Base-by-base conservation (phyloP, 2,113 vertebrate species). In the Alces alces region DNA sequence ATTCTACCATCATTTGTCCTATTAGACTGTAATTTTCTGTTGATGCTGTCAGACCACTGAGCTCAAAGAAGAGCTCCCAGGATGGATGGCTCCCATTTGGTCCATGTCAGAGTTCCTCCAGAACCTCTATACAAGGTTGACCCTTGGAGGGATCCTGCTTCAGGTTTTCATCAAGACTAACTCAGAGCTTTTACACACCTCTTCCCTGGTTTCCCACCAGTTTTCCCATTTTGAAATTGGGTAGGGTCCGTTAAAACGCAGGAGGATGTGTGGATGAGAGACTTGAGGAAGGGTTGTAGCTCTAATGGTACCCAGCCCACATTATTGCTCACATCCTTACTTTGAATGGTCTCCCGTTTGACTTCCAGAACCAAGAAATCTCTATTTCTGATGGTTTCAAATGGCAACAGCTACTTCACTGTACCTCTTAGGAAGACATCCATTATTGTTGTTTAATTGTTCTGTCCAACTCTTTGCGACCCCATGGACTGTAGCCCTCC, bases 261-360 rank as follows among this genome's bases (percentile, higher is more conserved):
- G 61, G 23, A 33, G 64, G 25, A 36, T 43, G 7, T 14, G 4
- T n/a, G 13, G 17, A 43, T 61, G 60, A 43, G 47, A 64, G 60
- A 60, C 21, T 19, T 39, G 27, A 25, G 10, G 39, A 21, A 55
- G 70, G 12, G 16, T 39, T 14, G 55, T 17, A 45, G n/a, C 36
- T 28, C 1, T 2, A 10, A 52, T 4, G 33, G 6, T 27, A 21
- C 7, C 12, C 43, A 55, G 16, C 1, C 28, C 36, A 0, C 1
- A 1, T 30, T 13, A 66, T 21, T 15, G 9, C 13, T 15, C 12
- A 6, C 14, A 28, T 47, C 39, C 83, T 86, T 43, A 9, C 9
- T 45, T 66, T 28, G 27, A 60, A 14, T 17, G 39, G 50, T 85
- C 6, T 66, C 36, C 8, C 15, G 83, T 50, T 85, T 73, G 43